Evolutionary conservation across 2,888 invertebrate species (phyloP).

Genomic region (Meteorus colon): DNA sequence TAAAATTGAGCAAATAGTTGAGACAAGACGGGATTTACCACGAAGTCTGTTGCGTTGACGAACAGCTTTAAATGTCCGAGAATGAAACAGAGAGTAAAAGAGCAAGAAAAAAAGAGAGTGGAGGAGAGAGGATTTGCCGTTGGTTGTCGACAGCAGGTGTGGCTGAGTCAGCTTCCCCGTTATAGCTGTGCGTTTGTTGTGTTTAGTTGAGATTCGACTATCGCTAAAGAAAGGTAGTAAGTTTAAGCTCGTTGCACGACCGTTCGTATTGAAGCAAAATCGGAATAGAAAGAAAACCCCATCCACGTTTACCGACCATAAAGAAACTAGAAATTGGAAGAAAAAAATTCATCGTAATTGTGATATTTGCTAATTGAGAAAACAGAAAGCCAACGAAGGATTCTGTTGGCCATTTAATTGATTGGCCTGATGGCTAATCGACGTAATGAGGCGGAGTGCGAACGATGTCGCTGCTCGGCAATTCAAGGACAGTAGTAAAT

Average conservation of each 20-base stretch:
- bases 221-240: conserved; percentile 56
- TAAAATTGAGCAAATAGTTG: not conserved
- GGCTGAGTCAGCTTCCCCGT: conserved; percentile 67
- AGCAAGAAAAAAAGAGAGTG: conserved; percentile 29
- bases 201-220: conserved; percentile 65
- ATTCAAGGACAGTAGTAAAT: conserved; percentile 9
- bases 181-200: conserved; percentile 67
- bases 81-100: conserved; percentile 11
- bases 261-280: not conserved
- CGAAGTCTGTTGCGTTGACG: conserved; percentile 5
- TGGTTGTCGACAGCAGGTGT: conserved; percentile 62
- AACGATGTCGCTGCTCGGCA: conserved; percentile 19
- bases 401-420: not conserved
- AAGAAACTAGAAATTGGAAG: not conserved
- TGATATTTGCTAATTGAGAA: not conserved
- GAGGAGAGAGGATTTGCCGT: conserved; percentile 34
- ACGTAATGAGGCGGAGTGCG: not conserved
- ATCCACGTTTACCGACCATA: not conserved
- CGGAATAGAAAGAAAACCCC: not conserved
- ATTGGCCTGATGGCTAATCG: conserved; percentile 9
- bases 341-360: not conserved
- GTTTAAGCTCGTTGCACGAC: conserved; percentile 23
- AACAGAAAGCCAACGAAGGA: not conserved
- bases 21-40: conserved; percentile 1
- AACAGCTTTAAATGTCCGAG: not conserved